Conservation (phyloP, 2,113 vertebrate species). For the Bujurquina vittata region DNA sequence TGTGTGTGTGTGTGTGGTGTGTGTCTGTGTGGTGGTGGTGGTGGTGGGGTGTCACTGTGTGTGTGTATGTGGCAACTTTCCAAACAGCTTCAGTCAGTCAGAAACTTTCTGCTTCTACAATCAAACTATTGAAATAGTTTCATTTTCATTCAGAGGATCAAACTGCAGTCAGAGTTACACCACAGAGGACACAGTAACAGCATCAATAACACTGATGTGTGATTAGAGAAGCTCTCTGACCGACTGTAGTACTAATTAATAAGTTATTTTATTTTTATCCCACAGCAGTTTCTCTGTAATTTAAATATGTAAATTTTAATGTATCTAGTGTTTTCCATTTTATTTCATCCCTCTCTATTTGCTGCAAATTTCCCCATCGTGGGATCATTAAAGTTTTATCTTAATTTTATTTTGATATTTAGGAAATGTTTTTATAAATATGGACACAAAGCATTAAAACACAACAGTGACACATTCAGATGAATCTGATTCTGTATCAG, state of each 20-base stretch:
- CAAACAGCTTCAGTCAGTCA: too few species aligned
- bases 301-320: too few species aligned
- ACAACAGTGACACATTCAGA: fast-evolving
- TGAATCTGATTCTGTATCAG: fast-evolving
- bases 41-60: too few species aligned
- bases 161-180: fast-evolving
- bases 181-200: neutral
- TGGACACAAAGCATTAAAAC: neutral
- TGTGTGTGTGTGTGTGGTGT: too few species aligned
- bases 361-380: fast-evolving
- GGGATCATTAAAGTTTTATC: neutral
- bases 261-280: fast-evolving
- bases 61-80: too few species aligned
- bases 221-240: fast-evolving
- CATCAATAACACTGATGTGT: fast-evolving
- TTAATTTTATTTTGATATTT: too few species aligned
- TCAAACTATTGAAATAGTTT: neutral
- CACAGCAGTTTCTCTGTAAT: fast-evolving
- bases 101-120: too few species aligned
- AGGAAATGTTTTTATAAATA: neutral
- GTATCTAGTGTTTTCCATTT: neutral
- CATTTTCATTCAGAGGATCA: neutral
- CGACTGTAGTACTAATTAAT: neutral
- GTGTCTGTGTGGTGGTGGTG: too few species aligned
- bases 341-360: too few species aligned